Percentiles rank a stretch among this genome's conserved stretches.
Evolutionary conservation across 2,888 invertebrate genomes (phyloP).

Genomic region (Spatulosminthurus flaviceps): DNA sequence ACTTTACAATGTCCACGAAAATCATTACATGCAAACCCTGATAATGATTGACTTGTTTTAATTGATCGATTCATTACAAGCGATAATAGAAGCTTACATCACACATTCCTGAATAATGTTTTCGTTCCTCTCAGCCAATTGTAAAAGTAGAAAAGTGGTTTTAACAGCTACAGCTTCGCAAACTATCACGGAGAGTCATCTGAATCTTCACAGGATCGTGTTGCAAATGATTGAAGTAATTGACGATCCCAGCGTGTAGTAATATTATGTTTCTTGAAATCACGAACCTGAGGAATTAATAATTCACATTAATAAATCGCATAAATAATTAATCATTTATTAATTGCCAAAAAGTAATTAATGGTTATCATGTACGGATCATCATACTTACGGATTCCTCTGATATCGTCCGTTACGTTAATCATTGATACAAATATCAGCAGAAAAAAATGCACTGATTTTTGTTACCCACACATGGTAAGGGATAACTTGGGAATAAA

Average conservation of each 20-base stretch:
- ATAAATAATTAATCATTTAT: neutral
- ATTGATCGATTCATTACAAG: neutral
- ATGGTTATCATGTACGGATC: no score
- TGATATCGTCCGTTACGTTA: no score
- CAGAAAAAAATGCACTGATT: no score
- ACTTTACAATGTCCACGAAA: no score
- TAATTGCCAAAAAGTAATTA: no score
- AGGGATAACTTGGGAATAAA: no score
- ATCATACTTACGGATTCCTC: no score
- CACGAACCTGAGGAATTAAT: slow-evolving; percentile 53
- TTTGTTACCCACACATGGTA: no score
- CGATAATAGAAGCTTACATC: slow-evolving; percentile 48
- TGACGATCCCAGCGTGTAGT: slow-evolving; percentile 55
- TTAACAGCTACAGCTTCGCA: slow-evolving; percentile 35
- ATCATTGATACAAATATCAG: no score
- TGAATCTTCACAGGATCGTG: slow-evolving; percentile 32
- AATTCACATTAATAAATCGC: neutral
- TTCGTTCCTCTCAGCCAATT: slow-evolving; percentile 51
- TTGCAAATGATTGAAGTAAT: slow-evolving; percentile 48
- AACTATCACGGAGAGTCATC: slow-evolving; percentile 21
- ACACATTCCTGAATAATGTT: slow-evolving; percentile 55
- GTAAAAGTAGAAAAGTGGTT: slow-evolving; percentile 33
- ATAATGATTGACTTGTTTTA: neutral
- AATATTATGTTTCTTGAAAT: slow-evolving; percentile 58
- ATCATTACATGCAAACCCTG: no score